Conservation (phyloP, 1,140 invertebrate species). For the Zaprionus davidi region DNA sequence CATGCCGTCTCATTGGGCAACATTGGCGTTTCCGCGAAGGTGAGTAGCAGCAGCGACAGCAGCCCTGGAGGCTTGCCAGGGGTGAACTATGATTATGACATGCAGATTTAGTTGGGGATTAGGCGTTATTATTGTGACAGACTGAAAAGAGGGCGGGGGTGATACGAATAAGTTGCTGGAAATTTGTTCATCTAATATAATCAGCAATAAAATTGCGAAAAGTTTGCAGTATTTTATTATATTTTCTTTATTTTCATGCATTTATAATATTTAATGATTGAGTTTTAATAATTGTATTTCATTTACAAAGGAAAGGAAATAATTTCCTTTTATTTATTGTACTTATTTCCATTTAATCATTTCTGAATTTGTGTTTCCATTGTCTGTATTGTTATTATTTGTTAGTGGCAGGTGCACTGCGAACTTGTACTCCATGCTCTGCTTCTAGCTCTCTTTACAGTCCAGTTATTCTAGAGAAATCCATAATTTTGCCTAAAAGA, state of each 20-base stretch:
- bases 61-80: neutral
- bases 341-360: too few species aligned
- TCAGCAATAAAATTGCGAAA: neutral
- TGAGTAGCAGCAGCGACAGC: slow-evolving; percentile 47
- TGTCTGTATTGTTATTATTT: too few species aligned
- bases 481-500: too few species aligned
- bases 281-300: neutral
- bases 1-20: slow-evolving; percentile 85
- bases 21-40: slow-evolving; percentile 84
- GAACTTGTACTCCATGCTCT: too few species aligned
- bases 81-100: neutral
- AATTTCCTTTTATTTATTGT: too few species aligned
- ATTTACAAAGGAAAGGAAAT: too few species aligned
- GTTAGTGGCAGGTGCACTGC: too few species aligned
- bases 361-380: too few species aligned
- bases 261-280: neutral
- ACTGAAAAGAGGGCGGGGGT: too few species aligned
- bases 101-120: neutral
- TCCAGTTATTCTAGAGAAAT: too few species aligned
- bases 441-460: too few species aligned
- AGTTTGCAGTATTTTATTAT: neutral
- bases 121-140: neutral
- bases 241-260: neutral
- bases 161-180: too few species aligned
- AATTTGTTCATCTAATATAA: neutral